Evolutionary conservation across 1,140 invertebrate genomes (phyloP), one percentile per base, ranked within the genome.

Genomic region (Vanessa atalanta): DNA sequence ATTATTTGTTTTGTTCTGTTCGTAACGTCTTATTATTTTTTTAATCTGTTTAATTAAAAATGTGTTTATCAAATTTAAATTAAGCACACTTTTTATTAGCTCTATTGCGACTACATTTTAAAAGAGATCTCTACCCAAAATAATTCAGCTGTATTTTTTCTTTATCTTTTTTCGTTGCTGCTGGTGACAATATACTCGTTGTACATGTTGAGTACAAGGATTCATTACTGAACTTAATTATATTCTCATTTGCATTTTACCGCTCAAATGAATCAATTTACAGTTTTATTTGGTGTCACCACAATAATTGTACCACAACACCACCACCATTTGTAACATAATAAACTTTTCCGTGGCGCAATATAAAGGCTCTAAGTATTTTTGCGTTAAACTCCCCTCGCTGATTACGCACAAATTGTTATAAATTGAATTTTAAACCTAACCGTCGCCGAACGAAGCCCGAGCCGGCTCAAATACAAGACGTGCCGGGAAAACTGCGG

Each of bases 381-480:
- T 76, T 76, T 76, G 74, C 72, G 79, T 84, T 83, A 70, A 63
- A 20, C 68, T 50, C 68, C 88, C 82, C 80, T 76, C 79, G 78
- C 82, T 91, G 89, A 91, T 91, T 93, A 91, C 88, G 85, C 83
- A 81, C 86, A 91, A 93, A 93, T 91, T 92, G 90, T 89, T 88
- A 92, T 88, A 92, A 92, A 92, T 93, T 91, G 89, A 91, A 91
- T 93, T 90, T 91, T 88, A 90, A 91, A 91, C 82, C 89, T 82
- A 82, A 81, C 82, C 74, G 83, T 80, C 78, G 81, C 82, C 79
- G 81, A 80, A 82, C 79, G 72, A 77, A 71, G 37, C 66, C 78
- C 68, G 63, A 51, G 31, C 61, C 72, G 23, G 72, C 72, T 69
- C 51, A 76, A 76, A 78, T 79, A 83, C 83, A 85, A 88, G 85